Conservation (phyloP, 2,113 vertebrate species). For the Varanus komodoensis region DNA sequence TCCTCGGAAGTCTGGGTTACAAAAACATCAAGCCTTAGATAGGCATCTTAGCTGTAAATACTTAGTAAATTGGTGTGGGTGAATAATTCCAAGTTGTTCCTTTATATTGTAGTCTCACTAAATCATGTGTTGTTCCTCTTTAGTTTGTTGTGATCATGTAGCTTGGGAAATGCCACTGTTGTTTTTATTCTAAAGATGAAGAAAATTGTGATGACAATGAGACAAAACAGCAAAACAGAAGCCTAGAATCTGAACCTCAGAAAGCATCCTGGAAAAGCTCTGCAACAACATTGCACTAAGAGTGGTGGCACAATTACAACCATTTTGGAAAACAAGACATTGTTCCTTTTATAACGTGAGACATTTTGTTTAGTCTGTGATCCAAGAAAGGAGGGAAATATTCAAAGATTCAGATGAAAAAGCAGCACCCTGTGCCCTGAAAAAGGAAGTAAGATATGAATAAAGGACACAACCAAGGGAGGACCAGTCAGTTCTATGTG, state of each 20-base stretch:
- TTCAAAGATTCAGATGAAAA: slow-evolving; percentile 17
- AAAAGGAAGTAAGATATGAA: slow-evolving; percentile 26
- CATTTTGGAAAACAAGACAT: slow-evolving; percentile 54
- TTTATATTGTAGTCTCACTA: slow-evolving; percentile 63
- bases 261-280: slow-evolving; percentile 49
- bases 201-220: slow-evolving; percentile 60
- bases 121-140: slow-evolving; percentile 54
- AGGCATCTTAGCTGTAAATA: slow-evolving; percentile 57
- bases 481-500: slow-evolving; percentile 27
- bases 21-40: slow-evolving; percentile 40
- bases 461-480: slow-evolving; percentile 17
- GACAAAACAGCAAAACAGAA: slow-evolving; percentile 57
- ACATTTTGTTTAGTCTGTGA: slow-evolving; percentile 32
- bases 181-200: slow-evolving; percentile 68
- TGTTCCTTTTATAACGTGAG: slow-evolving; percentile 43
- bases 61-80: slow-evolving; percentile 48
- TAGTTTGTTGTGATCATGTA: slow-evolving; percentile 51
- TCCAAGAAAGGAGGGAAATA: slow-evolving; percentile 7
- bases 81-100: slow-evolving; percentile 53
- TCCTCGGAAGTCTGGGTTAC: slow-evolving; percentile 42
- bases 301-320: slow-evolving; percentile 50
- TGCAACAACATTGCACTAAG: slow-evolving; percentile 57
- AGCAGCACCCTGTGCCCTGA: slow-evolving; percentile 29
- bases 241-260: slow-evolving; percentile 47
- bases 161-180: slow-evolving; percentile 61